phyloP scores from a whole-genome alignment of 2,888 invertebrate species.

The Coleophora flavipennella region DNA sequence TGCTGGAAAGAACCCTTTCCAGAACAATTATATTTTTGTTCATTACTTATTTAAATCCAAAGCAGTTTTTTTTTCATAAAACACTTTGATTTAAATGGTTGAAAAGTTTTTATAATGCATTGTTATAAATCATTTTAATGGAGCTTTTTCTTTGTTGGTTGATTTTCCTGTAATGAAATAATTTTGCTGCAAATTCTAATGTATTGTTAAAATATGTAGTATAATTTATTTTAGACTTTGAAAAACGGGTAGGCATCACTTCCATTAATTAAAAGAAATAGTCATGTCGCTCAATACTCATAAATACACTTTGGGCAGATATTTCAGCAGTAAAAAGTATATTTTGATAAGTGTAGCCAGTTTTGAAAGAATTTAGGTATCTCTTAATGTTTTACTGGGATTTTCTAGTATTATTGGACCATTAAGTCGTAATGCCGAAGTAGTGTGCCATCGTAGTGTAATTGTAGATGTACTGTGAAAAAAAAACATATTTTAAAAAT shows the following conservation, averaged over 20 bases:
- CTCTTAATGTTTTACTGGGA: slow-evolving; percentile 30
- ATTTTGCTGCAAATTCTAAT: slow-evolving; percentile 37
- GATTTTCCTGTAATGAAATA: slow-evolving; percentile 25
- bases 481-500: slow-evolving; percentile 7
- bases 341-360: slow-evolving; percentile 40
- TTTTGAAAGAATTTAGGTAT: slow-evolving; percentile 28
- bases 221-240: slow-evolving; percentile 21
- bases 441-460: slow-evolving; percentile 32
- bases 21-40: too few species aligned
- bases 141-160: too few species aligned
- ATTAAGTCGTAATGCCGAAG: slow-evolving; percentile 23
- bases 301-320: slow-evolving; percentile 12
- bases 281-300: slow-evolving; percentile 28
- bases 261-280: slow-evolving; percentile 19
- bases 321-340: slow-evolving; percentile 31
- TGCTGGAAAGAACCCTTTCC: too few species aligned
- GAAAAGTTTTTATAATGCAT: too few species aligned
- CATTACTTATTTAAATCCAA: too few species aligned
- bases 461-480: slow-evolving; percentile 8
- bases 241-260: slow-evolving; percentile 33
- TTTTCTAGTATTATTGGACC: slow-evolving; percentile 39
- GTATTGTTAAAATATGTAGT: slow-evolving; percentile 26
- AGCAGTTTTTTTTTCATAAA: too few species aligned
- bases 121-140: too few species aligned
- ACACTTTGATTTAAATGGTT: too few species aligned